Evolutionary conservation across 2,888 invertebrate species (phyloP).

Genomic region (Vesta saturnalis): DNA sequence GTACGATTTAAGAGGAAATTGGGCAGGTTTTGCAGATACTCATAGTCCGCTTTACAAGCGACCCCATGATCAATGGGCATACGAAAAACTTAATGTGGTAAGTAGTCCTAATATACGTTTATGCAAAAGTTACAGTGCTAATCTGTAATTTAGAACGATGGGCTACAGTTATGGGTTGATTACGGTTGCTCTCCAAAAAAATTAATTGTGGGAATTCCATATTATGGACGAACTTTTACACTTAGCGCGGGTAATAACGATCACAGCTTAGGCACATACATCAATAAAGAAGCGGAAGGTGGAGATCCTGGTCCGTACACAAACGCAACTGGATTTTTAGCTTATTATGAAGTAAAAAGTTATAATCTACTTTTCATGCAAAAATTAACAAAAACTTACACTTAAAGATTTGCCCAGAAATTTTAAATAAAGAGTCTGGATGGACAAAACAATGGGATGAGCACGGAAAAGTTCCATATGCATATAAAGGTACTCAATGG

Average conservation of each 20-base stretch:
- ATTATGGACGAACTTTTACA: conserved; percentile 89
- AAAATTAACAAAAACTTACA: conserved; percentile 23
- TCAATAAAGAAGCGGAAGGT: conserved; percentile 91
- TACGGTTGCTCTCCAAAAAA: conserved; percentile 89
- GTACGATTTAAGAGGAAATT: conserved; percentile 86
- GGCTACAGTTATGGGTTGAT: conserved; percentile 86
- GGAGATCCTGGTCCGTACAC: conserved; percentile 88
- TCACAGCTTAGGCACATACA: conserved; percentile 85
- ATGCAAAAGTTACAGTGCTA: not conserved
- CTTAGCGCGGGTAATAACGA: conserved; percentile 84
- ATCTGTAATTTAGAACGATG: conserved; percentile 76
- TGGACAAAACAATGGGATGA: conserved; percentile 91
- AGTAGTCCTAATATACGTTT: conserved; percentile 57
- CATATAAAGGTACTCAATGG: conserved; percentile 90
- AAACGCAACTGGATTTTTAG: conserved; percentile 85
- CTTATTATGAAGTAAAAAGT: conserved; percentile 79
- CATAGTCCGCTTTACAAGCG: conserved; percentile 88
- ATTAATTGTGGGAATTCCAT: conserved; percentile 87
- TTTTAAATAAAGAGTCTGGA: conserved; percentile 73
- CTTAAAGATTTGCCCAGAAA: conserved; percentile 78
- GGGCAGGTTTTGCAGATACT: conserved; percentile 91
- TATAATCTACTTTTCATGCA: not conserved
- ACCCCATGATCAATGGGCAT: conserved; percentile 89
- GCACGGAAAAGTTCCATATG: conserved; percentile 83
- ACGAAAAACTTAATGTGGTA: conserved; percentile 90